These are phyloP conservation scores for Atopsyche davidsoni DNA, from an alignment of 1,140 invertebrate genomes.

Conservation along the genomic window DNA sequence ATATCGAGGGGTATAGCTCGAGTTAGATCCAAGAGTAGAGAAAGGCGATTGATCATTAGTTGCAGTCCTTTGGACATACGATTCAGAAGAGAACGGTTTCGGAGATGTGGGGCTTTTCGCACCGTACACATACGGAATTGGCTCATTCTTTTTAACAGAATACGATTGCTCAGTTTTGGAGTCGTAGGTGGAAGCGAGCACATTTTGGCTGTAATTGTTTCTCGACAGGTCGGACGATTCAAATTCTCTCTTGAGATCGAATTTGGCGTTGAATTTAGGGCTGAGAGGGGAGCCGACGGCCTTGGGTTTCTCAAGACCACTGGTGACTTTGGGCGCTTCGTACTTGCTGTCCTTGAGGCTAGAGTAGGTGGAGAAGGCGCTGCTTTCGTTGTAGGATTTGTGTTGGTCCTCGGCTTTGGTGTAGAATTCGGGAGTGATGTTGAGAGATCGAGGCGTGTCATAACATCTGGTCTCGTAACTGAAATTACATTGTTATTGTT, in stretches of 20 bases:
- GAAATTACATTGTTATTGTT: slow-evolving; percentile 30
- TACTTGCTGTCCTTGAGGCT: slow-evolving; percentile 34
- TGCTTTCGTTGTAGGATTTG: slow-evolving; percentile 20
- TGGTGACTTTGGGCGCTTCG: slow-evolving; percentile 23
- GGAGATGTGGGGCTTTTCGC: slow-evolving; percentile 25
- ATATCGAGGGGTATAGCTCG: slow-evolving; percentile 33
- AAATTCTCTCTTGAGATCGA: slow-evolving; percentile 39
- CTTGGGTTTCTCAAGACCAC: slow-evolving; percentile 38
- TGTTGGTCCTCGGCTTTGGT: slow-evolving; percentile 22
- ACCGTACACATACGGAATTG: slow-evolving; percentile 19
- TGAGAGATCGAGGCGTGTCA: slow-evolving; percentile 42
- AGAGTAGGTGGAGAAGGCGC: slow-evolving; percentile 24
- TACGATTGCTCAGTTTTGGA: slow-evolving; percentile 19
- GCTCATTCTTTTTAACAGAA: slow-evolving; percentile 14
- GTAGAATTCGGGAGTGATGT: slow-evolving; percentile 22
- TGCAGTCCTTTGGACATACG: slow-evolving; percentile 35
- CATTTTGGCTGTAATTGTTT: slow-evolving; percentile 28
- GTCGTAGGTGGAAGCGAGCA: slow-evolving; percentile 18
- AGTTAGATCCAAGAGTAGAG: slow-evolving; percentile 38
- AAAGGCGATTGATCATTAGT: slow-evolving; percentile 40
- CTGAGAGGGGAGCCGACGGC: slow-evolving; percentile 38
- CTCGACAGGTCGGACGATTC: slow-evolving; percentile 32
- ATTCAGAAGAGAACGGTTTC: slow-evolving; percentile 17
- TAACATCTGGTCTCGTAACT: slow-evolving; percentile 48
- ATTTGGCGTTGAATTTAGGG: slow-evolving; percentile 46